A percentile compares a stretch with the other conserved stretches of the same genome.
phyloP scores from a whole-genome alignment of 2,888 invertebrate species.

The Drosophila histrio region DNA sequence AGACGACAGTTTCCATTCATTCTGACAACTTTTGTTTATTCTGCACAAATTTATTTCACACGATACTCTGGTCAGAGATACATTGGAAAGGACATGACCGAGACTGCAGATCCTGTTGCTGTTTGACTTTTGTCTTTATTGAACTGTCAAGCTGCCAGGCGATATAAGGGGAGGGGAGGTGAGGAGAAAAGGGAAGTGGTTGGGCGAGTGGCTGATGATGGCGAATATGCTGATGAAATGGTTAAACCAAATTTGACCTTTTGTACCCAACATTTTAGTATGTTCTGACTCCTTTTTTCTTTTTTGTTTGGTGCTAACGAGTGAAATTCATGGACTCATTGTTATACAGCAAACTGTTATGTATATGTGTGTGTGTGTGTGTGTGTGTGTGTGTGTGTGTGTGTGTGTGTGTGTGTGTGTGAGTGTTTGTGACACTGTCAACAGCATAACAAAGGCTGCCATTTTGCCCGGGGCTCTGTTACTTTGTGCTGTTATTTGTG shows the following conservation, averaged over 20 bases:
- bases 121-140: constrained; percentile 48
- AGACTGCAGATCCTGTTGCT: constrained; percentile 17
- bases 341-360: constrained; percentile 23
- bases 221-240: constrained; percentile 3
- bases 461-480: constrained; percentile 48
- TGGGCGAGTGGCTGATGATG: not conserved
- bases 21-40: constrained; percentile 13
- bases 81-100: not conserved
- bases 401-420: constrained; percentile 5
- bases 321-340: constrained; percentile 39
- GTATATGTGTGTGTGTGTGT: constrained; percentile 2
- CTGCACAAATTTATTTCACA: constrained; percentile 20
- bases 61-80: not conserved
- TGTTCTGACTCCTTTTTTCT: not conserved
- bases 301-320: constrained; percentile 30
- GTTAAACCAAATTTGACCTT: constrained; percentile 40
- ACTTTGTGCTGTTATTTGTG: constrained; percentile 46
- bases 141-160: constrained; percentile 27
- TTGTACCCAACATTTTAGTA: constrained; percentile 27
- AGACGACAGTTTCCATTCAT: not conserved
- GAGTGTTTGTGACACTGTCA: constrained; percentile 22
- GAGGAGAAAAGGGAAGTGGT: not conserved
- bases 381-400: constrained; percentile 2
- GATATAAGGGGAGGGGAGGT: not conserved
- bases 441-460: constrained; percentile 56